Base-by-base conservation (phyloP, 2,113 vertebrate species). In the Mungos mungo region DNA sequence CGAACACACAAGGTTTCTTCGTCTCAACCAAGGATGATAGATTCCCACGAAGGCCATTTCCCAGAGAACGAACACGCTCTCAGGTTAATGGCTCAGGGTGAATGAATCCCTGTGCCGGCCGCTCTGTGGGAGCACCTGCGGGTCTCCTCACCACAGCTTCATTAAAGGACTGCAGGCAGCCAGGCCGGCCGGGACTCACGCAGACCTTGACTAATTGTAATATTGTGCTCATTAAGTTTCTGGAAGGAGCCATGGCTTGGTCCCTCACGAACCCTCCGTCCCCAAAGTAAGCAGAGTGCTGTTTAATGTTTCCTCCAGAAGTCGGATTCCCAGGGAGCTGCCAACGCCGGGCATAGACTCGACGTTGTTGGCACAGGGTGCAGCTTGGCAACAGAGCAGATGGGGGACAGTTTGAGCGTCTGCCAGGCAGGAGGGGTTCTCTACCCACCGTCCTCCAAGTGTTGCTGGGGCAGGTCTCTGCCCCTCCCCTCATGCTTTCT, bases 91-190 rank as follows among this genome's bases (percentile, higher is more conserved):
- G 94, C 96, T 88, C n/a, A 25, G 80, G 94, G 97, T 83, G 87
- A 97, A 98, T 96, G 52, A 98, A 93, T n/a, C 96, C 85, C 38
- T 95, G 63, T 27, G 7, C 50, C 90, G 94, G 18, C 89, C 63
- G 74, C 66, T 92, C 76, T 57, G 7, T 88, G 38, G 68, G 72
- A 97, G 93, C 81, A 84, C 38, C 90, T 93, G 54, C 41, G 33
- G 83, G 86, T 90, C 57, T 47, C 92, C 18, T 57, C 29, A 5
- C 66, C 95, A 86, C 47, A 81, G 77, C 60, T 95, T 98, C 93
- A 82, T 97, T 97, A 90, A 96, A 80, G 95, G 91, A 79, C 81
- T 66, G 19, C 71, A 90, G 93, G 96, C 92, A 0, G 33, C 52
- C 74, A 35, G 92, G 93, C 95, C 38, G 63, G 52, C 95, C 23